Percentiles rank a stretch among this genome's conserved stretches.
These are phyloP conservation scores for Pungitius pungitius DNA, from an alignment of 2,113 vertebrate species.

Conservation along the genomic window DNA sequence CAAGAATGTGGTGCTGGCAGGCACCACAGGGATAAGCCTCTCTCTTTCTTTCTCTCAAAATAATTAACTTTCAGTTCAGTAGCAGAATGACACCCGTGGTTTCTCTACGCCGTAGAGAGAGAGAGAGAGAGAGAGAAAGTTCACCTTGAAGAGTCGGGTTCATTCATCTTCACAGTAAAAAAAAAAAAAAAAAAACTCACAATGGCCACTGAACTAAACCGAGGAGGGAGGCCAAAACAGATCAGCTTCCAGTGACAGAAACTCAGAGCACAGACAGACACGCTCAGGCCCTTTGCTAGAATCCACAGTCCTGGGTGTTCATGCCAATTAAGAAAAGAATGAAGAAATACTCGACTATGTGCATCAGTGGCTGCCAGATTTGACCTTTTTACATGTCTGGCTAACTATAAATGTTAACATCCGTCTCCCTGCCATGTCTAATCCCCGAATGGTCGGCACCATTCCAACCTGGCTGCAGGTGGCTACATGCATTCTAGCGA, in stretches of 20 bases:
- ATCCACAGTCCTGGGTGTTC: neutral
- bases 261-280: neutral
- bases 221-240: neutral
- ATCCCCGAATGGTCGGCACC: neutral
- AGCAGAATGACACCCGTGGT: neutral
- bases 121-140: neutral
- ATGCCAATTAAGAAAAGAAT: constrained; percentile 24
- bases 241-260: neutral
- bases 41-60: neutral
- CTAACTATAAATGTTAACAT: constrained; percentile 17
- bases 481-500: neutral
- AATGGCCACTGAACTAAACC: neutral
- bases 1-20: neutral
- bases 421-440: neutral
- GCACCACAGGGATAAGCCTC: neutral
- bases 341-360: constrained; percentile 16
- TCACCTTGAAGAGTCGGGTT: neutral
- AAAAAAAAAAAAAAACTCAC: neutral
- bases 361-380: constrained; percentile 1
- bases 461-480: neutral
- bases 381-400: constrained; percentile 23
- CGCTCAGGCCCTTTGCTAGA: constrained; percentile 1
- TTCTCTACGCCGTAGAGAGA: neutral
- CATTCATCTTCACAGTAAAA: neutral
- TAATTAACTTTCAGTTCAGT: neutral